Percentiles rank a stretch among this genome's conserved stretches.
Conservation (phyloP, 2,797 vertebrate genomes). For the Lepus townsendii region DNA sequence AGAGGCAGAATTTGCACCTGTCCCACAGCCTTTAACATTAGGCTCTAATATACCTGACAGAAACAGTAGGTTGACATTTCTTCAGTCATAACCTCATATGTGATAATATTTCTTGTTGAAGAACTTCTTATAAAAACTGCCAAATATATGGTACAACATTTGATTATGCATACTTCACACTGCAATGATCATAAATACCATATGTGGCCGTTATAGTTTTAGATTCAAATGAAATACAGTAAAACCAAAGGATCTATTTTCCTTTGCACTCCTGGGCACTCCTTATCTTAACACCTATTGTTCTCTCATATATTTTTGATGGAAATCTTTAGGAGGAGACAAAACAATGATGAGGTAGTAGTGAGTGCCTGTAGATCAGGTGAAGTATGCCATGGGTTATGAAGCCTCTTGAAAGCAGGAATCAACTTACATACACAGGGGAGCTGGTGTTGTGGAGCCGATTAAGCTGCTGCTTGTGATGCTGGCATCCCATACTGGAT, state of each 20-base stretch:
- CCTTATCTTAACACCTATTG: background rate
- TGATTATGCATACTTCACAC: conserved; percentile 6
- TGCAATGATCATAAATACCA: background rate
- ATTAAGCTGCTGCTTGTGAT: too few relatives aligned
- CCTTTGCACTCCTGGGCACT: background rate
- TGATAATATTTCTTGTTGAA: background rate
- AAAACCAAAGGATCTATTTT: background rate
- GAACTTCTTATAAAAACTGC: background rate
- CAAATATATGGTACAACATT: conserved; percentile 31
- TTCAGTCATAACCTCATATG: background rate
- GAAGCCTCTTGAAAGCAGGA: conserved; percentile 11
- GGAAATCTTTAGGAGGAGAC: background rate
- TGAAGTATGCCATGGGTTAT: background rate
- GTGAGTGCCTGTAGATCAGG: background rate
- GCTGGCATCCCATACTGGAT: too few relatives aligned
- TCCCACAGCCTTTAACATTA: background rate
- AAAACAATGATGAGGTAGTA: background rate
- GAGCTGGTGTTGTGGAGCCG: too few relatives aligned
- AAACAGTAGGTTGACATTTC: background rate
- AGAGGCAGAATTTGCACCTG: background rate
- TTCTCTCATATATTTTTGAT: background rate
- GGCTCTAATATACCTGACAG: background rate
- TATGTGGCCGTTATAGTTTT: background rate
- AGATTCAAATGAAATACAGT: background rate
- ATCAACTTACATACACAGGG: background rate